These are phyloP conservation scores for Micrasema longulum DNA, from an alignment of 1,140 invertebrate species.

Conservation along the genomic window DNA sequence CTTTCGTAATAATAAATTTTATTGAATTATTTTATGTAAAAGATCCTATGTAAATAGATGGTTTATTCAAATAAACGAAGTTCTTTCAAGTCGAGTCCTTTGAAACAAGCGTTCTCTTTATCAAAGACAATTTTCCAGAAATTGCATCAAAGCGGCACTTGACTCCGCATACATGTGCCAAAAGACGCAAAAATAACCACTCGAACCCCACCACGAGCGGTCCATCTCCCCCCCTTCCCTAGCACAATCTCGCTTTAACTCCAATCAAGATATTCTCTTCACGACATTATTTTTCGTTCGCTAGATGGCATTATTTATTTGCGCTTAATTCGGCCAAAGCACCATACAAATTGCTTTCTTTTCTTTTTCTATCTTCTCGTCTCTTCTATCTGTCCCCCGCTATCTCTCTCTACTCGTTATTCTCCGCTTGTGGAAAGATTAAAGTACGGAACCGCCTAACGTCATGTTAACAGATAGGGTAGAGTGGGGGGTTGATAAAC, in stretches of 20 bases:
- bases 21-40: too few relatives aligned
- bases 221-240: background rate
- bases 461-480: slow-evolving; percentile 1
- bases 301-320: slow-evolving; percentile 54
- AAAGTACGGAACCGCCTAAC: background rate
- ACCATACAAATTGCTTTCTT: slow-evolving; percentile 54
- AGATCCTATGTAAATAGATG: too few relatives aligned
- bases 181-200: slow-evolving; percentile 21
- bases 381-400: too few relatives aligned
- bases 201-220: slow-evolving; percentile 1
- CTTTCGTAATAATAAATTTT: too few relatives aligned
- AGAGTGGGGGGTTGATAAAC: slow-evolving; percentile 19
- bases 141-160: slow-evolving; percentile 22
- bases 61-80: too few relatives aligned
- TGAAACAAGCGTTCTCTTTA: too few relatives aligned
- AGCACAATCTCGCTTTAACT: background rate
- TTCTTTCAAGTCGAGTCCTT: too few relatives aligned
- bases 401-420: too few relatives aligned
- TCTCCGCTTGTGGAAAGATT: slow-evolving; percentile 11
- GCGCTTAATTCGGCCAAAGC: slow-evolving; percentile 53
- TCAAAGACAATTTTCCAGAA: background rate
- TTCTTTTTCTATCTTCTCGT: slow-evolving; percentile 26
- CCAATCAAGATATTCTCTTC: slow-evolving; percentile 51
- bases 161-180: slow-evolving; percentile 19
- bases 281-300: slow-evolving; percentile 53